Percentiles rank a stretch among this genome's conserved stretches.
These are phyloP conservation scores for Pyrocoelia pectoralis DNA, from an alignment of 2,888 invertebrate genomes.

Conservation along the genomic window DNA sequence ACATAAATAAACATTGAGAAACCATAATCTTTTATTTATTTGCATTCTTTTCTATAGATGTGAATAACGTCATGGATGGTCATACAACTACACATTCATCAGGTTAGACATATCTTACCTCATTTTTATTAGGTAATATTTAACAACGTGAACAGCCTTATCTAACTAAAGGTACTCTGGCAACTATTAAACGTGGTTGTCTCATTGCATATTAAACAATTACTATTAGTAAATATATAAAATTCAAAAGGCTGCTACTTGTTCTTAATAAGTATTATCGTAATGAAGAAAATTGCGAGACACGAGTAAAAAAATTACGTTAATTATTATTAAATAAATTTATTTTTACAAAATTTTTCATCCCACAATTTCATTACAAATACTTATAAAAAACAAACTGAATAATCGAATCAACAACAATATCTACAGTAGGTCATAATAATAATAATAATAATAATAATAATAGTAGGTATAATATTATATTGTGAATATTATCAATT, in stretches of 20 bases:
- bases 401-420: slow-evolving; percentile 58
- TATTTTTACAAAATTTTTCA: slow-evolving; percentile 21
- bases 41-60: slow-evolving; percentile 56
- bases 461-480: too few species aligned
- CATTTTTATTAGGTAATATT: slow-evolving; percentile 52
- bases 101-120: slow-evolving; percentile 51
- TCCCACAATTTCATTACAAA: slow-evolving; percentile 40
- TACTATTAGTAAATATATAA: slow-evolving; percentile 57
- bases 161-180: slow-evolving; percentile 61
- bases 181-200: slow-evolving; percentile 59
- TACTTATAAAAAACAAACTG: slow-evolving; percentile 47
- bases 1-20: slow-evolving; percentile 42
- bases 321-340: slow-evolving; percentile 11
- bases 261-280: slow-evolving; percentile 33
- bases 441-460: too few species aligned
- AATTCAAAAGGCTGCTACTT: slow-evolving; percentile 56
- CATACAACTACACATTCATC: slow-evolving; percentile 58
- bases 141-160: slow-evolving; percentile 63
- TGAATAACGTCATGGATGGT: slow-evolving; percentile 57
- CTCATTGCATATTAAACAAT: slow-evolving; percentile 57
- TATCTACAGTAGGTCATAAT: slow-evolving; percentile 59
- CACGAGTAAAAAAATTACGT: slow-evolving; percentile 11
- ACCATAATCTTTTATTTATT: slow-evolving; percentile 60
- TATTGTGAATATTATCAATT: slow-evolving; percentile 60
- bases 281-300: slow-evolving; percentile 21